Evolutionary conservation across 2,888 invertebrate species (phyloP).

Genomic region (Netelia virgata): DNA sequence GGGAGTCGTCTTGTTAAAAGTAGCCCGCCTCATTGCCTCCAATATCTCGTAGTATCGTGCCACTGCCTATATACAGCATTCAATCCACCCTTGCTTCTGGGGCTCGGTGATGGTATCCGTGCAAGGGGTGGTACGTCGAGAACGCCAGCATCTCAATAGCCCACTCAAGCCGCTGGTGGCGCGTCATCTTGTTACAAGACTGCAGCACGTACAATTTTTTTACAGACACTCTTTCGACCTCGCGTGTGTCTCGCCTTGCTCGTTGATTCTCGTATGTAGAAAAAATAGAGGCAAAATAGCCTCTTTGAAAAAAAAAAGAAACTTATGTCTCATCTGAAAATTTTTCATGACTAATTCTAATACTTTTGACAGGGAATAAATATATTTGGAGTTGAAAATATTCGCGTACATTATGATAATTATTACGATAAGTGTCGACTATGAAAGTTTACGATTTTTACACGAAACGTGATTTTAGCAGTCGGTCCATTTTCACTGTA

Average conservation of each 20-base stretch:
- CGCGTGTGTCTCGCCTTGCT: conserved; percentile 6
- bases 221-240: conserved; percentile 49
- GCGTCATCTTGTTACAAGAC: conserved; percentile 75
- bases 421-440: too few relatives aligned
- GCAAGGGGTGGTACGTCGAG: conserved; percentile 74
- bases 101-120: conserved; percentile 43
- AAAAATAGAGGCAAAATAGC: not conserved
- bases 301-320: not conserved
- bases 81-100: conserved; percentile 73
- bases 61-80: conserved; percentile 62
- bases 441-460: too few relatives aligned
- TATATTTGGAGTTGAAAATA: too few relatives aligned
- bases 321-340: too few relatives aligned
- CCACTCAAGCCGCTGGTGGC: conserved; percentile 75
- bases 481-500: not conserved
- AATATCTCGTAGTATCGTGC: conserved; percentile 78
- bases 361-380: too few relatives aligned
- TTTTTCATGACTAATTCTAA: too few relatives aligned
- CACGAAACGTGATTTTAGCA: too few relatives aligned
- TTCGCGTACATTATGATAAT: too few relatives aligned
- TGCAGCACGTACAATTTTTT: conserved; percentile 60
- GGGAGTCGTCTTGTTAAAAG: conserved; percentile 84
- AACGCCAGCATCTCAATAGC: conserved; percentile 82
- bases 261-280: conserved; percentile 7
- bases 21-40: conserved; percentile 84